phyloP scores from a whole-genome alignment of 53 echinoderm and acorn worm genomes.

The Holothuria scabra region DNA sequence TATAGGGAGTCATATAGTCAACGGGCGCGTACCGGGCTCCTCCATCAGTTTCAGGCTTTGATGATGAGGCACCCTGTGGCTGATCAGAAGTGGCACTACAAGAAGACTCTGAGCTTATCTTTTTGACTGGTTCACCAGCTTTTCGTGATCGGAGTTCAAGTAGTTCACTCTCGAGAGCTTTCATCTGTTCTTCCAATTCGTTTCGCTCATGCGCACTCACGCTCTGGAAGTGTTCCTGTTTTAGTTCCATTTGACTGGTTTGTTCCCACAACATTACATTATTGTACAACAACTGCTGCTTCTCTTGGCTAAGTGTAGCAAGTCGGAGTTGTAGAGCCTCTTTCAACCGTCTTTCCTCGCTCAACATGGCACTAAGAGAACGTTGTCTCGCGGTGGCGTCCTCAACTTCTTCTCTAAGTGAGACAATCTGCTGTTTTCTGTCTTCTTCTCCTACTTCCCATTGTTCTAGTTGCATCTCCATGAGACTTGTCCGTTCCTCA shows the following conservation, averaged over 20 bases:
- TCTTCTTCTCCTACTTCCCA: constrained; percentile 36
- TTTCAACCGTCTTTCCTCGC: constrained; percentile 40
- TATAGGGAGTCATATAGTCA: neutral
- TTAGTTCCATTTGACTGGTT: constrained; percentile 34
- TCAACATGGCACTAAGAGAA: constrained; percentile 19
- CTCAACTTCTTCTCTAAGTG: constrained; percentile 28
- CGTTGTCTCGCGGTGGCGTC: constrained; percentile 30
- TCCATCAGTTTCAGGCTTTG: neutral
- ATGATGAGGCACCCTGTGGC: neutral
- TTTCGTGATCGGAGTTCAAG: constrained; percentile 26
- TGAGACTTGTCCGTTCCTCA: neutral
- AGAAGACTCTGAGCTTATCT: constrained; percentile 22
- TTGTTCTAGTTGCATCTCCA: constrained; percentile 27
- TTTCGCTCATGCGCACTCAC: constrained; percentile 30
- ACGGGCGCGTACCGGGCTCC: neutral
- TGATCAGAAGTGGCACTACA: constrained; percentile 20
- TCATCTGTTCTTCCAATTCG: constrained; percentile 34
- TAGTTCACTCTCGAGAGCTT: constrained; percentile 17
- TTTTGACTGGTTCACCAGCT: constrained; percentile 28
- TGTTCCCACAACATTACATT: constrained; percentile 47
- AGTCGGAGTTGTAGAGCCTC: constrained; percentile 27
- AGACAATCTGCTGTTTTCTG: constrained; percentile 22
- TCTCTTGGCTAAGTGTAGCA: constrained; percentile 15
- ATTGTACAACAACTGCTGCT: constrained; percentile 36
- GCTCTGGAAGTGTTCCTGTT: constrained; percentile 37